Evolutionary conservation across 1,140 invertebrate genomes (phyloP).

Genomic region (Temnothorax nylanderi): DNA sequence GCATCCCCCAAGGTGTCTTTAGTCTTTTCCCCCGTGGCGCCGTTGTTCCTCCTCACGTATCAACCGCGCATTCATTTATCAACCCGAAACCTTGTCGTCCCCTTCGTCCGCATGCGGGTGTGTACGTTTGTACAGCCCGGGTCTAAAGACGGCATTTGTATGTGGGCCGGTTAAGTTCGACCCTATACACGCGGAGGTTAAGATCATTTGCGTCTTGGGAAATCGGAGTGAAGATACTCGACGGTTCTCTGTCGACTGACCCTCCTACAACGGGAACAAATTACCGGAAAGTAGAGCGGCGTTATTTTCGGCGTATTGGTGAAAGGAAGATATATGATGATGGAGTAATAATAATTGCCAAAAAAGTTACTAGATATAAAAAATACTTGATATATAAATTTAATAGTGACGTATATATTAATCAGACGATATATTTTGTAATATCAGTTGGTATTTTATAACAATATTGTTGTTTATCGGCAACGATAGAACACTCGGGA

Average conservation of each 20-base stretch:
- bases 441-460: not conserved
- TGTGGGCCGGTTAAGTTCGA: slow-evolving; percentile 14
- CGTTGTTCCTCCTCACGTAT: slow-evolving; percentile 47
- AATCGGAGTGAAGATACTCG: slow-evolving; percentile 53
- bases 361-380: not conserved
- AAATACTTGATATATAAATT: not conserved
- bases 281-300: slow-evolving; percentile 12
- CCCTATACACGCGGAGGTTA: slow-evolving; percentile 7
- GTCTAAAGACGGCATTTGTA: slow-evolving; percentile 67
- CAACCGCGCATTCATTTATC: slow-evolving; percentile 71
- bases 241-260: slow-evolving; percentile 41
- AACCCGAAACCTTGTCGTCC: slow-evolving; percentile 31
- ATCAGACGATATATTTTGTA: not conserved
- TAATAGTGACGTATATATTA: not conserved
- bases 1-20: slow-evolving; percentile 64
- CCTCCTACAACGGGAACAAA: slow-evolving; percentile 40
- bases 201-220: slow-evolving; percentile 61
- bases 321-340: not conserved
- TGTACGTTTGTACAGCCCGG: not conserved
- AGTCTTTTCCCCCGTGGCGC: slow-evolving; percentile 22
- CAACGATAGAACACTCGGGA: not conserved
- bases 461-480: not conserved
- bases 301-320: slow-evolving; percentile 2
- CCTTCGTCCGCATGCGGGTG: not conserved
- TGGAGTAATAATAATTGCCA: not conserved